A percentile compares a stretch with the other conserved stretches of the same genome.
Conservation (phyloP, 1,140 invertebrate species). For the Ceratosolen solmsi region DNA sequence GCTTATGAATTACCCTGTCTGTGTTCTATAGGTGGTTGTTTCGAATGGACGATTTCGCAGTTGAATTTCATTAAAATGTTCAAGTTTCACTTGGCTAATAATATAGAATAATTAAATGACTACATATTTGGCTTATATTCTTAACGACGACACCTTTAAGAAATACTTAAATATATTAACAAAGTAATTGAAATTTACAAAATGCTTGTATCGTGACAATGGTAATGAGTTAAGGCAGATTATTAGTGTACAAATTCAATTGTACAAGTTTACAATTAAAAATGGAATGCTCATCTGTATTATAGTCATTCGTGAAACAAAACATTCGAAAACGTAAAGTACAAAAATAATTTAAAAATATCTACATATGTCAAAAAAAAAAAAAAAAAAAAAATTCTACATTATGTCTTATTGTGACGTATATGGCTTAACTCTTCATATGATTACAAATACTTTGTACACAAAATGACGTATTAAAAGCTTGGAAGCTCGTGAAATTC, state of each 20-base stretch:
- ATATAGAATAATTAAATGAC: neutral
- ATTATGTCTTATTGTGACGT: too few relatives aligned
- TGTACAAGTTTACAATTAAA: neutral
- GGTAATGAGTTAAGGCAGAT: neutral
- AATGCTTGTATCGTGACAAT: neutral
- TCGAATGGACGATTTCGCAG: slow-evolving; percentile 15
- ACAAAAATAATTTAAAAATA: slow-evolving; percentile 2
- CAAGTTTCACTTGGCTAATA: neutral
- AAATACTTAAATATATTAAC: neutral
- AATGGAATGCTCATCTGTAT: neutral
- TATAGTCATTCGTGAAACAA: neutral
- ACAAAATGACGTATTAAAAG: neutral
- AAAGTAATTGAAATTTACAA: neutral
- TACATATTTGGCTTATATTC: neutral
- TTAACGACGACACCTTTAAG: neutral
- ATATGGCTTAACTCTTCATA: too few relatives aligned
- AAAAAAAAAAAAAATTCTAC: too few relatives aligned
- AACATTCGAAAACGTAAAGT: slow-evolving; percentile 10
- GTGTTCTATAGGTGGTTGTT: neutral
- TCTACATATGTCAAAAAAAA: neutral
- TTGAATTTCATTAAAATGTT: slow-evolving; percentile 1
- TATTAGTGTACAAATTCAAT: too few relatives aligned
- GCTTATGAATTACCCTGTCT: neutral
- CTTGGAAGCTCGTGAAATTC: neutral
- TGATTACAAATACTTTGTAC: neutral